phyloP scores from a whole-genome alignment of 1,140 invertebrate genomes.

The Zaprionus davidi region DNA sequence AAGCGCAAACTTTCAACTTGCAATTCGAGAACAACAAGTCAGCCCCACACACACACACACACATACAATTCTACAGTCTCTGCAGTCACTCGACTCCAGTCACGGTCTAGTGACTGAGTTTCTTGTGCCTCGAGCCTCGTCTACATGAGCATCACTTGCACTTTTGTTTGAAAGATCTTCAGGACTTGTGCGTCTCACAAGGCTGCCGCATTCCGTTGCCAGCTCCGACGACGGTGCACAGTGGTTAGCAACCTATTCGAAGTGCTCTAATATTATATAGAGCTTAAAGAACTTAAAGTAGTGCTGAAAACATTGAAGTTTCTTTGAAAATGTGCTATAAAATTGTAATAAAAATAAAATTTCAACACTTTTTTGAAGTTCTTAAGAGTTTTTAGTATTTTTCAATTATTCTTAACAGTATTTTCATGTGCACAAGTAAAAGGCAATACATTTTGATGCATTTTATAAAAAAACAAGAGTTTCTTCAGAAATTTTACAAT shows the following conservation, averaged over 20 bases:
- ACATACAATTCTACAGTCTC: slow-evolving; percentile 9
- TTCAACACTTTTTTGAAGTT: no score
- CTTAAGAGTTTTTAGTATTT: neutral
- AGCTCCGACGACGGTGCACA: slow-evolving; percentile 15
- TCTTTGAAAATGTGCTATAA: no score
- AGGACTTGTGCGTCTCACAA: slow-evolving; percentile 27
- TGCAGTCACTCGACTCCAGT: neutral
- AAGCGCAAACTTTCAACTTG: slow-evolving; percentile 58
- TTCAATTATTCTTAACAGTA: neutral
- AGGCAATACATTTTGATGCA: no score
- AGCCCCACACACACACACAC: slow-evolving; percentile 43
- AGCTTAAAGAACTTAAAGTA: neutral
- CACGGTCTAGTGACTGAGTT: slow-evolving; percentile 55
- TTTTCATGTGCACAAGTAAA: no score
- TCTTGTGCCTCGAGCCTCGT: slow-evolving; percentile 18
- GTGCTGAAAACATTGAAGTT: neutral
- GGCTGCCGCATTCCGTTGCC: slow-evolving; percentile 42
- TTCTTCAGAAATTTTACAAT: neutral
- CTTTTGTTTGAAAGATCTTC: slow-evolving; percentile 64
- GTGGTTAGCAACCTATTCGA: neutral
- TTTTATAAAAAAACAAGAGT: neutral
- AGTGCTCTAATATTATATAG: neutral
- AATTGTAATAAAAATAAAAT: neutral
- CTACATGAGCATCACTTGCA: slow-evolving; percentile 81
- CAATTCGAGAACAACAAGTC: slow-evolving; percentile 40